These are phyloP conservation scores for Malurus melanocephalus DNA, from an alignment of 2,113 vertebrate species.

Conservation along the genomic window DNA sequence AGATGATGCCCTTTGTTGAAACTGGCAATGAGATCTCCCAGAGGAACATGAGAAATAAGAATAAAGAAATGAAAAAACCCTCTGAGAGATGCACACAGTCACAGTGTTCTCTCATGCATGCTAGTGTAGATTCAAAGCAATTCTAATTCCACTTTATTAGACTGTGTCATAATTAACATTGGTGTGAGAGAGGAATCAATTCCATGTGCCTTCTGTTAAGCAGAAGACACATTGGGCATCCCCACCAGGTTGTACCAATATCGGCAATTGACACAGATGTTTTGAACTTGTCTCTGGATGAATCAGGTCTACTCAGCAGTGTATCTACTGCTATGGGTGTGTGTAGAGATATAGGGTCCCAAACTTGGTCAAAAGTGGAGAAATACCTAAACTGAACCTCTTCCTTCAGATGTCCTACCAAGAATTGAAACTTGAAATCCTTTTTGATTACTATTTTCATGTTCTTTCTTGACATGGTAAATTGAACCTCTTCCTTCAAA, in stretches of 20 bases:
- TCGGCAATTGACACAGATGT: neutral
- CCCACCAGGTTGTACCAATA: neutral
- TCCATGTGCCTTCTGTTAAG: neutral
- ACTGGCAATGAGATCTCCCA: constrained; percentile 26
- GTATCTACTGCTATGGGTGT: neutral
- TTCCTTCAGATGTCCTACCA: neutral
- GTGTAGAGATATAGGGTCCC: neutral
- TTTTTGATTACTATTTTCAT: neutral
- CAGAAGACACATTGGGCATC: neutral
- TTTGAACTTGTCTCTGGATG: neutral
- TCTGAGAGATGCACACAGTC: neutral
- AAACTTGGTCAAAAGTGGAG: neutral
- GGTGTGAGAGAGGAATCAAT: neutral
- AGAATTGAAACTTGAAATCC: neutral
- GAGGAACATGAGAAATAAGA: neutral
- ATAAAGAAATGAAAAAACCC: neutral
- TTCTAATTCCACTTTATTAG: neutral
- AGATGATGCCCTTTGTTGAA: constrained; percentile 50
- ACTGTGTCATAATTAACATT: neutral
- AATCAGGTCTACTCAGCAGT: neutral
- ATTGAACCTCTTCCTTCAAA: neutral
- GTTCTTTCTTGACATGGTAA: neutral
- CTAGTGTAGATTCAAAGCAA: neutral
- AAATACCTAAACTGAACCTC: neutral
- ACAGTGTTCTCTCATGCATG: neutral